A percentile compares a stretch with the other conserved stretches of the same genome.
phyloP scores from a whole-genome alignment of 1,140 invertebrate species.

The Drosophila ambigua region DNA sequence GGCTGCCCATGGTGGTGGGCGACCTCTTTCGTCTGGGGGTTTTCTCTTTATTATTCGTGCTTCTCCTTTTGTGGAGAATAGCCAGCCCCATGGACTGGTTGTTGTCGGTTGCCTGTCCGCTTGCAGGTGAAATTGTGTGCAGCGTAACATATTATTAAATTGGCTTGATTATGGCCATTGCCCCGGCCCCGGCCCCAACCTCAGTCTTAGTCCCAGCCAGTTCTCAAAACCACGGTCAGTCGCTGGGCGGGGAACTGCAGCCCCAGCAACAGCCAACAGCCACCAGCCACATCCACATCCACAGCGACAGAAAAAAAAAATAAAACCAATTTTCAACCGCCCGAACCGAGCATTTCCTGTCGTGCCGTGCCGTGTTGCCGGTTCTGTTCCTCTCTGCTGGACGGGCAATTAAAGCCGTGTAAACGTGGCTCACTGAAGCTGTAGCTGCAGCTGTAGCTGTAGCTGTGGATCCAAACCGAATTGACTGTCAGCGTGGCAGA shows the following conservation, averaged over 20 bases:
- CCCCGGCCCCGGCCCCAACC: constrained; percentile 1
- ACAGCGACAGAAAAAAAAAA: constrained; percentile 9
- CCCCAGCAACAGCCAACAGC: constrained; percentile 18
- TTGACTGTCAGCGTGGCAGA: constrained; percentile 57
- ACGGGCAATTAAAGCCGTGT: constrained; percentile 73
- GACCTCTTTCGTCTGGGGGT: neutral
- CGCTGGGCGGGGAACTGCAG: constrained; percentile 5
- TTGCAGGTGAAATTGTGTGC: constrained; percentile 79
- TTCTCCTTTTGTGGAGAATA: constrained; percentile 3
- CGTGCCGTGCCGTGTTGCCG: constrained; percentile 37
- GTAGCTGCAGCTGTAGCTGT: no score
- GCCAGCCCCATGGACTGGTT: constrained; percentile 1
- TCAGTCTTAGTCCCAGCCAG: constrained; percentile 20
- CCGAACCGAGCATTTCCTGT: constrained; percentile 72
- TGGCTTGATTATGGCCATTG: constrained; percentile 74
- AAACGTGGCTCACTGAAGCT: constrained; percentile 69
- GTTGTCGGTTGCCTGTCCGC: constrained; percentile 13
- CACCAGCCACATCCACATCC: neutral
- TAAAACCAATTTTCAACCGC: constrained; percentile 62
- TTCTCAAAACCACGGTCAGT: constrained; percentile 40
- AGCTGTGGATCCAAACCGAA: constrained; percentile 39
- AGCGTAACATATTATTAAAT: constrained; percentile 80
- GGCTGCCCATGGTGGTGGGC: neutral
- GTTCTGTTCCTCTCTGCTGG: constrained; percentile 35
- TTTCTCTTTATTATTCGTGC: constrained; percentile 3